Evolutionary conservation across 2,113 vertebrate genomes (phyloP), one percentile per base, ranked within the genome.

Genomic region (Cardinalis cardinalis): DNA sequence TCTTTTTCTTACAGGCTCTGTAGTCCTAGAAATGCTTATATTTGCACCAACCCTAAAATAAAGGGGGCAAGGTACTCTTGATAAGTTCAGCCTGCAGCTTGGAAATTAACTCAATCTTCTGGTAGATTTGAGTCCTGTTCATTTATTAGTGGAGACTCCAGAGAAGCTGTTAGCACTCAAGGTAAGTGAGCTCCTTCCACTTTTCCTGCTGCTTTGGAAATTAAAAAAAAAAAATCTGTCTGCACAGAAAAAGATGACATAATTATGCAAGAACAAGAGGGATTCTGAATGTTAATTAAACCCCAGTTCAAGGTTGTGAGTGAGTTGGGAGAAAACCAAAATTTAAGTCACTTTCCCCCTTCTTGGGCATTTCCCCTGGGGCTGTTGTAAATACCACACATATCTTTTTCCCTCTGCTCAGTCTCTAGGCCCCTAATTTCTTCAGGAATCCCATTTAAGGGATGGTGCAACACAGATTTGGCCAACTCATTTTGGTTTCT

Each of bases 371-470:
- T 88, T 86, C 26, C 70, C 61, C 38, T 19, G 15, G 25, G 49
- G 29, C 52, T 64, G 25, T 40, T 77, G 34, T 64, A 88, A 93
- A 92, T 75, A 75, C 53, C 49, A 40, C 4, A 77, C 6, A 4
- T 52, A 56, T 28, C 46, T 88, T 85, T 25, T 64, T 75, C 61
- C 31, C 68, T 55, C 36, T 72, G 49, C 28, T 24, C 13, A 1
- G n/a, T 64, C 78, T 84, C 81, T 41, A 88, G 36, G 44, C 3
- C 21, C 56, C 65, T 84, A 38, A 78, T 88, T 92, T 93, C 41
- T 73, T 75, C 81, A 61, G 73, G 58, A 95, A 94, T 87, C 78
- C 84, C 58, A 32, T 68, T 92, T 88, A 89, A 90, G 52, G 76
- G n/a, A 66, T 72, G n/a, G 31, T 44, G 49, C 65, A 90, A 64